These are phyloP conservation scores for Himantopus leucocephalus DNA, from an alignment of 2,113 vertebrate genomes.

Conservation along the genomic window DNA sequence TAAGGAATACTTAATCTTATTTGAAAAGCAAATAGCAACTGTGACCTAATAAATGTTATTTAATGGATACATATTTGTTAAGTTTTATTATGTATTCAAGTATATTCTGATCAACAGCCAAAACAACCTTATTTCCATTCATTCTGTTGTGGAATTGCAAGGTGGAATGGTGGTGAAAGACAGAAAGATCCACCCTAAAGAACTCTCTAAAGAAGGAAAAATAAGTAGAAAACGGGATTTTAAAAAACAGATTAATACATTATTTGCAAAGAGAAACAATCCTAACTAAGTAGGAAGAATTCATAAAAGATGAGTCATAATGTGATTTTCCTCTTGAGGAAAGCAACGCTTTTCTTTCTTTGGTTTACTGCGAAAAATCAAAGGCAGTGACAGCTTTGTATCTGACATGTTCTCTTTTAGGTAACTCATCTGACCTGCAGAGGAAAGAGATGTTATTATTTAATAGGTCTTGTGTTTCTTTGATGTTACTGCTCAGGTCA, in stretches of 20 bases:
- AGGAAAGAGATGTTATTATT: neutral
- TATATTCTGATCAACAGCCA: neutral
- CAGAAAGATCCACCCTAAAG: neutral
- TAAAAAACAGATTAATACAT: neutral
- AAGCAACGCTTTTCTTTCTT: neutral
- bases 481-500: neutral
- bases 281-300: neutral
- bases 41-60: neutral
- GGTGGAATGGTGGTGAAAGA: neutral
- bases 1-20: neutral
- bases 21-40: neutral
- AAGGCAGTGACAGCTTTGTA: conserved; percentile 1
- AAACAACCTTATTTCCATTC: neutral
- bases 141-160: neutral
- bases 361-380: conserved; percentile 10
- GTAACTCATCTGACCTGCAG: neutral
- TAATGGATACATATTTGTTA: neutral
- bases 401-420: neutral
- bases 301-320: neutral
- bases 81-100: neutral
- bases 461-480: neutral
- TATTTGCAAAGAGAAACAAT: neutral
- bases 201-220: neutral
- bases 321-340: conserved; percentile 1
- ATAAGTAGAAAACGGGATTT: neutral